Evolutionary conservation across 2,113 vertebrate genomes (phyloP).

Genomic region (Montifringilla adamsi): DNA sequence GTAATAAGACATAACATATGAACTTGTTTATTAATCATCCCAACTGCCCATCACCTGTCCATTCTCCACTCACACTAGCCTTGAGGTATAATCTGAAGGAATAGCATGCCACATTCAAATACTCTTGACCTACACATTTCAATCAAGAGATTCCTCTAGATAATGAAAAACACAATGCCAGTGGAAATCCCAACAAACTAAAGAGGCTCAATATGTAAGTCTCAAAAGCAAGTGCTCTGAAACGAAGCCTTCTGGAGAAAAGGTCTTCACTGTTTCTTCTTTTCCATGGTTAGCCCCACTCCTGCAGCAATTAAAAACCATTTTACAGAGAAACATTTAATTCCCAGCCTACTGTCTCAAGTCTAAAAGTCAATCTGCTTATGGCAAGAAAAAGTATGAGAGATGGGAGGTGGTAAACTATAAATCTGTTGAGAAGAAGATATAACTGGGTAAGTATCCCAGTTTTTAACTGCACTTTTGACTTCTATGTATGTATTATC

Average conservation of each 20-base stretch:
- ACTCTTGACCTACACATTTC: background rate
- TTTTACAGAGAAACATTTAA: background rate
- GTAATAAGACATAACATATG: background rate
- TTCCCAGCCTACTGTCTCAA: background rate
- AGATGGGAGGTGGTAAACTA: background rate
- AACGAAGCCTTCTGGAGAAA: background rate
- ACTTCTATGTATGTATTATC: background rate
- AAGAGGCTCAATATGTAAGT: background rate
- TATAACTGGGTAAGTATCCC: background rate
- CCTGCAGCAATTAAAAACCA: background rate
- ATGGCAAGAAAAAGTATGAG: background rate
- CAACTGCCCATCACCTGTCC: background rate
- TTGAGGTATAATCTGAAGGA: background rate
- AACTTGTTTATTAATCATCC: background rate
- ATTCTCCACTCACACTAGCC: background rate
- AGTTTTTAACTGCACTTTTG: background rate
- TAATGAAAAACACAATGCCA: background rate
- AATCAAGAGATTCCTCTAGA: background rate
- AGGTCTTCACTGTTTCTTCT: background rate
- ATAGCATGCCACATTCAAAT: background rate
- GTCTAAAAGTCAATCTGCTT: background rate
- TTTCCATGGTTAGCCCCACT: background rate
- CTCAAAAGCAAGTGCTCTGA: background rate
- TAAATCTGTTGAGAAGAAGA: background rate
- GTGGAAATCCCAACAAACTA: background rate